Percentiles rank a stretch among this genome's conserved stretches.
These are phyloP conservation scores for Dolichoris vasculosae DNA, from an alignment of 1,140 invertebrate species.

Conservation along the genomic window DNA sequence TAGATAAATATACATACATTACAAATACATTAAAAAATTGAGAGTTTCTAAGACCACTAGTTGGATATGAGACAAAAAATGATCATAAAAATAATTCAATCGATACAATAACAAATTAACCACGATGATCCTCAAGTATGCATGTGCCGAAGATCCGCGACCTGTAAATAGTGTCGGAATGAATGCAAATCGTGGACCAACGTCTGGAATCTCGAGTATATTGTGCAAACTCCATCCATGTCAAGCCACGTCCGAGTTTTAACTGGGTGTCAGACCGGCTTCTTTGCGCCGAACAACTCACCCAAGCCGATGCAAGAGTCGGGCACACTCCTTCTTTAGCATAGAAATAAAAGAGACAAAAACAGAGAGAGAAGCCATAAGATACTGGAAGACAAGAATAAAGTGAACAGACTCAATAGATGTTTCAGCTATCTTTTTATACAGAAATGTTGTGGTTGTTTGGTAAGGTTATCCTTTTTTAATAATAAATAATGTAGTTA, in stretches of 20 bases:
- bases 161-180: neutral
- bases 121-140: neutral
- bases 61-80: neutral
- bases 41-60: no score
- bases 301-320: neutral
- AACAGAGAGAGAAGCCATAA: neutral
- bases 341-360: constrained; percentile 37
- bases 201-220: neutral
- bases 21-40: no score
- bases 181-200: neutral
- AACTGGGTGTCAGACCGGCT: constrained; percentile 43
- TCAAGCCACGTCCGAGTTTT: constrained; percentile 55
- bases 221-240: constrained; percentile 52
- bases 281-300: neutral
- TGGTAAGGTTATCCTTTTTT: no score
- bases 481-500: no score
- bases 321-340: neutral
- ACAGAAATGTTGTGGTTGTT: no score
- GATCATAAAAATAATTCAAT: neutral
- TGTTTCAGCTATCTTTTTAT: no score
- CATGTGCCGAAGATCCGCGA: neutral
- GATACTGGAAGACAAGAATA: constrained; percentile 3
- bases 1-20: no score
- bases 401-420: neutral
- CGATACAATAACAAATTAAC: neutral